Evolutionary conservation across 2,888 invertebrate genomes (phyloP).

Genomic region (Pristionchus japonicus): DNA sequence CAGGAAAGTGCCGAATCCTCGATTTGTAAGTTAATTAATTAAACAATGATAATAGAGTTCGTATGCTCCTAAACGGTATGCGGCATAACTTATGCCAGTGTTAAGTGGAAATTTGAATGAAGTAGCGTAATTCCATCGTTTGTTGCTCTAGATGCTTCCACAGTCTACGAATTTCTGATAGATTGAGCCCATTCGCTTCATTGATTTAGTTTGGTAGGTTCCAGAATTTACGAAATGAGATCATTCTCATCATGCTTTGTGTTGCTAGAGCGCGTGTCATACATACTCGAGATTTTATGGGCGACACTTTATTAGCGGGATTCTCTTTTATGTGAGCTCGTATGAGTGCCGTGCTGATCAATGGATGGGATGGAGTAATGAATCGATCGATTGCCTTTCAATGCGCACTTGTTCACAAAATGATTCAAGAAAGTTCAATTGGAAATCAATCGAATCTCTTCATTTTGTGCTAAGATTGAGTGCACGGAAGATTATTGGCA

Average conservation of each 20-base stretch:
- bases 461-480: background rate
- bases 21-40: background rate
- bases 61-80: too few species aligned
- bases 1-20: background rate
- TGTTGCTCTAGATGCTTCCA: too few species aligned
- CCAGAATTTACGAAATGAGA: too few species aligned
- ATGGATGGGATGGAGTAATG: background rate
- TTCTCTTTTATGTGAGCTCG: background rate
- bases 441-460: too few species aligned
- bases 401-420: too few species aligned
- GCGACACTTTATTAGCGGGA: conserved; percentile 18
- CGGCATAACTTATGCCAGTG: too few species aligned
- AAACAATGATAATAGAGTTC: background rate
- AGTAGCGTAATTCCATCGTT: too few species aligned
- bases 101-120: too few species aligned
- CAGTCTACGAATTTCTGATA: background rate
- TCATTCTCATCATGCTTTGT: background rate
- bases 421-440: too few species aligned
- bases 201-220: too few species aligned
- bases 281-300: background rate
- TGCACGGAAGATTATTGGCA: background rate
- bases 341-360: background rate
- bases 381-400: background rate
- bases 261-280: background rate
- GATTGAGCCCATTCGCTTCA: background rate